phyloP scores from a whole-genome alignment of 1,140 invertebrate species.

The Tachypleus tridentatus region DNA sequence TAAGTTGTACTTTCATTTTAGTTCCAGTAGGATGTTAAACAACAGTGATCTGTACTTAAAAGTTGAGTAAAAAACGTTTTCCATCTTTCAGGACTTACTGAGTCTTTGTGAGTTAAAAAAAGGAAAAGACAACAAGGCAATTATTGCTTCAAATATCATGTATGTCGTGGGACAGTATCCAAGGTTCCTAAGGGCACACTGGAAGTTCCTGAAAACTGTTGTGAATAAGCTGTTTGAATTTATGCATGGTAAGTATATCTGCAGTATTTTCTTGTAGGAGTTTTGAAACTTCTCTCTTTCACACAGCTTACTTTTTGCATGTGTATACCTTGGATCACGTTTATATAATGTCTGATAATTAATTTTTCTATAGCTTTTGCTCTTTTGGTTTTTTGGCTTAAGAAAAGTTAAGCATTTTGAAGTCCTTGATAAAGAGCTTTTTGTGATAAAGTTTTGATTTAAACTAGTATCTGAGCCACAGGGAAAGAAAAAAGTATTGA shows the following conservation, averaged over 20 bases:
- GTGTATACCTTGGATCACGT: too few species aligned
- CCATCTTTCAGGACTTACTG: conserved; percentile 57
- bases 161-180: conserved; percentile 99
- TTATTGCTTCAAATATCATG: conserved; percentile 99
- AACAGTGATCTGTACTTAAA: background rate
- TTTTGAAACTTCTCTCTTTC: conserved; percentile 4
- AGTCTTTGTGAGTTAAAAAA: conserved; percentile 98
- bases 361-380: too few species aligned
- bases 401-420: too few species aligned
- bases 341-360: background rate
- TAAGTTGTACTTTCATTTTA: background rate
- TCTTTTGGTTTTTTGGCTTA: too few species aligned
- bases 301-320: background rate
- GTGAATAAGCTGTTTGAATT: conserved; percentile 99
- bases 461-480: too few species aligned
- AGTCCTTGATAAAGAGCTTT: too few species aligned
- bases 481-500: too few species aligned
- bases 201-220: conserved; percentile 99
- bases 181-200: conserved; percentile 94
- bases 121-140: conserved; percentile 99
- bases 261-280: background rate
- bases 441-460: too few species aligned
- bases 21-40: background rate
- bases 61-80: conserved; percentile 9
- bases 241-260: conserved; percentile 69